Evolutionary conservation across 2,888 invertebrate species (phyloP).

Genomic region (Terebella lapidaria): DNA sequence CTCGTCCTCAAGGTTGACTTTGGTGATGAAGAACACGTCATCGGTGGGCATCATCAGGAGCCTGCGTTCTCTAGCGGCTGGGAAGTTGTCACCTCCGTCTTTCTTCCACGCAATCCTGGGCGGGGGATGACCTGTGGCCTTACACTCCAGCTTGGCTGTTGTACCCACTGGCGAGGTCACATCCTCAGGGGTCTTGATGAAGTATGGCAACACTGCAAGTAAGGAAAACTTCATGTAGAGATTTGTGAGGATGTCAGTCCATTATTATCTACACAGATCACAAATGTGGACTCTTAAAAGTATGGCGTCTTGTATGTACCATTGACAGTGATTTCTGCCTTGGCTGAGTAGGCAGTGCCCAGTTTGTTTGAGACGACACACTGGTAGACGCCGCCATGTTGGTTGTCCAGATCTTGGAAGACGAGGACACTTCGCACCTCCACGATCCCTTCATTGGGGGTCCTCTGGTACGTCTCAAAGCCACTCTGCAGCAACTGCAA

Average conservation of each 20-base stretch:
- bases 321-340: slow-evolving; percentile 79
- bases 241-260: neutral
- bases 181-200: slow-evolving; percentile 78
- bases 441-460: slow-evolving; percentile 31
- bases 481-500: neutral
- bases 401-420: slow-evolving; percentile 71
- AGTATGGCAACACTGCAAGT: slow-evolving; percentile 73
- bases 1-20: slow-evolving; percentile 81
- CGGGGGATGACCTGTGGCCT: slow-evolving; percentile 79
- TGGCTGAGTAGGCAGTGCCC: slow-evolving; percentile 82
- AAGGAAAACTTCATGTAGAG: neutral
- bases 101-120: slow-evolving; percentile 59
- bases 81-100: slow-evolving; percentile 64
- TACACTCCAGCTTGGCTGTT: slow-evolving; percentile 83
- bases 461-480: neutral
- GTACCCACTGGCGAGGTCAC: slow-evolving; percentile 79
- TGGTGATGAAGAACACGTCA: slow-evolving; percentile 86
- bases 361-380: slow-evolving; percentile 85
- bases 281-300: no score
- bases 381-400: slow-evolving; percentile 84
- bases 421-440: slow-evolving; percentile 65
- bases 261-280: neutral
- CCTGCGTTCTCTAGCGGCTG: slow-evolving; percentile 85
- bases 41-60: slow-evolving; percentile 90
- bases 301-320: no score